These are phyloP conservation scores for Dendroctonus valens DNA, from an alignment of 1,140 invertebrate genomes.

Conservation along the genomic window DNA sequence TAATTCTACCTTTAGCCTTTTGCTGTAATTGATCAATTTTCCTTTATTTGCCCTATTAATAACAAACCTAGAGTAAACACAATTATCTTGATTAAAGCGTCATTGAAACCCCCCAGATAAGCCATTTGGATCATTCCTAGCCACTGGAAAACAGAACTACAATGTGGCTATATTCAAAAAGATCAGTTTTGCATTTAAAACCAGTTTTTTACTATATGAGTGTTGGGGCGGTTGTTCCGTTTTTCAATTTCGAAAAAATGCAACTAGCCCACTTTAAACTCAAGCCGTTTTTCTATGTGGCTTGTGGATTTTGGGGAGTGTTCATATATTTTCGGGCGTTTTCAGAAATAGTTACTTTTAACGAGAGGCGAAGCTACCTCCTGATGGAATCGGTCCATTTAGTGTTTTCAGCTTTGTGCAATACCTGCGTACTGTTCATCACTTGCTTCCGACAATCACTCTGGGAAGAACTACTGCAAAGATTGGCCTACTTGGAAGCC, in stretches of 20 bases:
- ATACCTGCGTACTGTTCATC: background rate
- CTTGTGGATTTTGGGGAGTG: background rate
- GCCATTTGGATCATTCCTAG: no score
- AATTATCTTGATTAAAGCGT: no score
- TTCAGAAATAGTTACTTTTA: background rate
- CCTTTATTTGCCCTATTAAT: no score
- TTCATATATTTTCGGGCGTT: background rate
- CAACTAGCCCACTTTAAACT: background rate
- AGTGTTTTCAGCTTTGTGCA: background rate
- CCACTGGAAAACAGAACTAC: background rate
- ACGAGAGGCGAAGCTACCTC: background rate
- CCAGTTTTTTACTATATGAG: background rate
- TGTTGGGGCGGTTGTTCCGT: background rate
- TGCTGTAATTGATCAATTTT: no score
- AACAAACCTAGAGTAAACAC: no score
- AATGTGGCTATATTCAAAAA: background rate
- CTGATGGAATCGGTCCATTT: background rate
- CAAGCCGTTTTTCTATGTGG: background rate
- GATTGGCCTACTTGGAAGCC: background rate
- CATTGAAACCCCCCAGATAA: no score
- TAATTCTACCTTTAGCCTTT: no score
- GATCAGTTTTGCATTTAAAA: background rate
- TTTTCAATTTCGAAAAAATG: slow-evolving; percentile 3
- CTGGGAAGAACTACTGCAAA: background rate
- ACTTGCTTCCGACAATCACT: background rate